Evolutionary conservation across 2,888 invertebrate species (phyloP).

Genomic region (Melanchra persicariae): DNA sequence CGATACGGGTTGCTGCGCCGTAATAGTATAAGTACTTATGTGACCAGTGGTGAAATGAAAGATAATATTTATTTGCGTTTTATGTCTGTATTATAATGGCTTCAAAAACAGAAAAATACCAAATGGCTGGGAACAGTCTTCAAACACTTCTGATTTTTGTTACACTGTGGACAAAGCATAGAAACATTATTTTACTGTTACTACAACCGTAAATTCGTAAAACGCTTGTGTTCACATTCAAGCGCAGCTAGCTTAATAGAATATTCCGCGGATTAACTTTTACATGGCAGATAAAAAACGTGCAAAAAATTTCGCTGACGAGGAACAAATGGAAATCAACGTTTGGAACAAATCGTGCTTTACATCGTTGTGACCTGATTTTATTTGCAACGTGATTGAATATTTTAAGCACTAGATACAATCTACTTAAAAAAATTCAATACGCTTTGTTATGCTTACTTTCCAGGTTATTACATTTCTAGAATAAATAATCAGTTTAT

Average conservation of each 20-base stretch:
- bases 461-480: too few relatives aligned
- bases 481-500: not conserved
- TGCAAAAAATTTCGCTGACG: slow-evolving; percentile 14
- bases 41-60: not conserved
- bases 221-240: not conserved
- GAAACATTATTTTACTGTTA: not conserved
- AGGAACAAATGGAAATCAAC: slow-evolving; percentile 32
- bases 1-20: not conserved
- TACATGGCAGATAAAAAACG: slow-evolving; percentile 20
- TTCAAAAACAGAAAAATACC: not conserved
- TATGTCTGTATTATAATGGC: not conserved
- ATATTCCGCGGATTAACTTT: slow-evolving; percentile 32
- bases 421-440: too few relatives aligned
- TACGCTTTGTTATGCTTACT: too few relatives aligned
- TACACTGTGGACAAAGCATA: not conserved
- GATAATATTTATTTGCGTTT: not conserved
- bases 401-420: too few relatives aligned
- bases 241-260: slow-evolving; percentile 18
- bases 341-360: slow-evolving; percentile 10
- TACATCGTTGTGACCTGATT: slow-evolving; percentile 16
- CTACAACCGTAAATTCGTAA: not conserved
- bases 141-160: not conserved
- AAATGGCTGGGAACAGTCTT: not conserved
- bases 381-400: not conserved
- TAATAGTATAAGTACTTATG: not conserved